A percentile compares a stretch with the other conserved stretches of the same genome.
Conservation (phyloP, 53 echinoderm and acorn worm species). For the Echinarachnius parma region DNA sequence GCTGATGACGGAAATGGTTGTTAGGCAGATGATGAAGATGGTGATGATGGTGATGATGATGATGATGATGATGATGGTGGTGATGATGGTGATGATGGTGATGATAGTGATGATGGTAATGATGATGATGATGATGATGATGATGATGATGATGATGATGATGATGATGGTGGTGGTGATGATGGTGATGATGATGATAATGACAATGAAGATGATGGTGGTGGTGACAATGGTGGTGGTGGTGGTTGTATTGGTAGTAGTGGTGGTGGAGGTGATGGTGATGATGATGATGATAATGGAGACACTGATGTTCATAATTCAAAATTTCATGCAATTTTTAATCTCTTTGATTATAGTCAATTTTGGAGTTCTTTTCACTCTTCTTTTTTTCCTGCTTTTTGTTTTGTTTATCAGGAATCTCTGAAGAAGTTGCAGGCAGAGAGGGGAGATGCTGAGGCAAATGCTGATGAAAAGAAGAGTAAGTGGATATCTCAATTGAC, state of each 20-base stretch:
- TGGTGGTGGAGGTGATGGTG: no score
- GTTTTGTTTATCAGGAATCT: constrained; percentile 48
- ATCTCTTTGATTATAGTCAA: no score
- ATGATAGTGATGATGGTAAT: not conserved
- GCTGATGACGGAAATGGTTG: not conserved
- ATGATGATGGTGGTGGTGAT: not conserved
- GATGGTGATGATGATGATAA: not conserved
- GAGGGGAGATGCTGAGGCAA: constrained; percentile 38
- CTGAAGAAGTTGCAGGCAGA: constrained; percentile 59
- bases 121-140: not conserved
- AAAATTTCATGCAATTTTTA: no score
- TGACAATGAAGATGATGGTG: no score
- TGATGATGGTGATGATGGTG: not conserved
- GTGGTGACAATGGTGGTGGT: no score
- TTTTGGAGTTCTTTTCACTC: not conserved
- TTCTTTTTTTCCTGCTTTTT: not conserved
- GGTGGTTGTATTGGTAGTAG: no score
- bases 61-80: not conserved
- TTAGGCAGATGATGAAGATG: no score
- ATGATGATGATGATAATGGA: no score
- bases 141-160: constrained; percentile 1
- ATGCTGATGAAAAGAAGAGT: constrained; percentile 73
- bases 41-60: not conserved
- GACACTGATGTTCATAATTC: no score
- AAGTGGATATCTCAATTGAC: constrained; percentile 17